Base-by-base conservation (phyloP, 2,113 vertebrate genomes). In the Periophthalmus modestus region DNA sequence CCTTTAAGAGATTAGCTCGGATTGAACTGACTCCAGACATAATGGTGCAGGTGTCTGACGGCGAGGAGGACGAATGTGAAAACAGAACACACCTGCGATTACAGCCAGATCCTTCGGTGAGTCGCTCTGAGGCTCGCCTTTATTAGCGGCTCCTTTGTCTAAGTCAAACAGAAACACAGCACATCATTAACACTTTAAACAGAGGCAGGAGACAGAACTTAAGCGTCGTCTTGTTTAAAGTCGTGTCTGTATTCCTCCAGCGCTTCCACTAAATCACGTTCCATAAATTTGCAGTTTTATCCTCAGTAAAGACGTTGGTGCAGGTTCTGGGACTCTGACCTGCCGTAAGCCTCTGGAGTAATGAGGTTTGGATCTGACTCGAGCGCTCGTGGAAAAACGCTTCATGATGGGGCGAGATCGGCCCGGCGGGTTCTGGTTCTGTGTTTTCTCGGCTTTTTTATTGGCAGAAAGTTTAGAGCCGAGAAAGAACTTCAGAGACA, bases 141-240 rank as follows among this genome's bases (percentile, higher is more conserved):
- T 94, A 28, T 95, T 94, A 10, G 89, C 89, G 74, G 96, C 95
- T 70, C 95, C 96, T 73, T 95, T 92, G 95, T 96, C 97, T 97
- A 89, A 16, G 76, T 65, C 85, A 39, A 80, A 39, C 58, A n/a
- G 10, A 83, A 66, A 74, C 63, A 80, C 46, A 68, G 34, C 72
- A 21, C 62, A 67, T 71, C 63, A 74, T 77, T 72, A 77, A 68
- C 13, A 18, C 23, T 10, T 21, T n/a, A n/a, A 3, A 0, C 5
- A 69, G n/a, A 47, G 6, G 21, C 57, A 52, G 50, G 39, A 67
- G 24, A 48, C 48, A 15, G 13, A 9, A 15, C 21, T 23, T 16
- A 67, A 67, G 39, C 39, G 28, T 48, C 21, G n/a, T 48, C 62
- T 39, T 65, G 61, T 39, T 63, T 21, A 7, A 47, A 66, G 19